Evolutionary conservation across 2,797 vertebrate species (phyloP).

Genomic region (Scolopax rusticola): DNA sequence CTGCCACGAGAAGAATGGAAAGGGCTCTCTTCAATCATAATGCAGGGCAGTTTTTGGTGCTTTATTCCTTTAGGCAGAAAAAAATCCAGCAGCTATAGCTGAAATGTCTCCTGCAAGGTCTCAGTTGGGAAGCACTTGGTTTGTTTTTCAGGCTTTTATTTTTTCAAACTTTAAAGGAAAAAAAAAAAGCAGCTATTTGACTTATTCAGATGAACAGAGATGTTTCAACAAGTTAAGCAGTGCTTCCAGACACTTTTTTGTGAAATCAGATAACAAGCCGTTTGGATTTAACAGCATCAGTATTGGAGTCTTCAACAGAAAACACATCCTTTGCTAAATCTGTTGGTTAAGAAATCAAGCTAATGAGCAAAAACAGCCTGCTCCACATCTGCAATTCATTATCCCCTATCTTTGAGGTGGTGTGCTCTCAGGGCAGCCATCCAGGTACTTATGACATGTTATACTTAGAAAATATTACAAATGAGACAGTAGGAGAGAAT

Average conservation of each 20-base stretch:
- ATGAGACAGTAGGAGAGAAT: not conserved
- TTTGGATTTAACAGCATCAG: constrained; percentile 26
- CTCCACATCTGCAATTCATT: constrained; percentile 67
- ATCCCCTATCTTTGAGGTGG: constrained; percentile 19
- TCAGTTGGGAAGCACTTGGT: constrained; percentile 33
- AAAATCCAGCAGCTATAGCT: not conserved
- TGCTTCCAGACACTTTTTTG: constrained; percentile 50
- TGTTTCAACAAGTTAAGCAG: constrained; percentile 57
- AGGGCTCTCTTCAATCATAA: not conserved
- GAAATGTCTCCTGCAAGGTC: not conserved
- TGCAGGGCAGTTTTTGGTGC: not conserved
- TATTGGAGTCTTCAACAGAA: constrained; percentile 23
- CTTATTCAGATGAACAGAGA: constrained; percentile 55
- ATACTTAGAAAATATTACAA: constrained; percentile 20
- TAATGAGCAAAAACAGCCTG: constrained; percentile 64
- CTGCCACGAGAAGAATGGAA: not conserved
- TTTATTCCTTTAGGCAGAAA: not conserved
- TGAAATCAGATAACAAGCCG: constrained; percentile 57
- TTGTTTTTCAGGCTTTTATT: not conserved
- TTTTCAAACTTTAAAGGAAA: constrained; percentile 16
- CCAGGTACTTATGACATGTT: constrained; percentile 49
- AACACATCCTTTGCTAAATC: constrained; percentile 58
- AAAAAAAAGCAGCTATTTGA: not conserved
- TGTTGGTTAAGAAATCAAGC: constrained; percentile 58
- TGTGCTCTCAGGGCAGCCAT: constrained; percentile 31